Evolutionary conservation across 2,113 vertebrate species (phyloP).

Genomic region (Eclectus roratus): DNA sequence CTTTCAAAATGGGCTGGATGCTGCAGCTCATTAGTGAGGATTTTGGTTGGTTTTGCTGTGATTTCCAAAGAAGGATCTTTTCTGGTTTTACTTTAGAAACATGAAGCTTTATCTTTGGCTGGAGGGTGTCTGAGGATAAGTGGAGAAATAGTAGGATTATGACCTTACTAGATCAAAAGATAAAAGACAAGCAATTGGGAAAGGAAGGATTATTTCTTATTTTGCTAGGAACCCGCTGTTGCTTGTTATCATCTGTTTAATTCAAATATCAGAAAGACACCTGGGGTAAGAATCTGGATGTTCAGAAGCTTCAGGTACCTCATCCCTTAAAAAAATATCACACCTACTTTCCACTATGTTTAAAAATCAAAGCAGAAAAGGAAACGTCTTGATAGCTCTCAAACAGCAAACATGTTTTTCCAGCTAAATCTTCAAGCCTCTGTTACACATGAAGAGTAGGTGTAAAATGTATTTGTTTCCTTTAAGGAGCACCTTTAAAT

Average conservation of each 20-base stretch:
- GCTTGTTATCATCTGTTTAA: conserved; percentile 13
- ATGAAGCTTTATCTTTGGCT: neutral
- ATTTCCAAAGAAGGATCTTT: neutral
- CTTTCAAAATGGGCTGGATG: neutral
- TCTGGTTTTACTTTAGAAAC: neutral
- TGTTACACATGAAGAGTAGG: neutral
- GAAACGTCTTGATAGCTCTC: neutral
- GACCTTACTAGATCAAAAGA: neutral
- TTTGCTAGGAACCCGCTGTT: neutral
- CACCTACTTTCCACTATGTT: neutral
- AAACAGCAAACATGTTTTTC: neutral
- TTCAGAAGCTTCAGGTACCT: neutral
- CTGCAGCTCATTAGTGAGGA: neutral
- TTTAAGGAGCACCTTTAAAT: neutral
- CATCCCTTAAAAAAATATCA: neutral
- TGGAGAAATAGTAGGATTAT: neutral
- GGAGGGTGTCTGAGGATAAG: neutral
- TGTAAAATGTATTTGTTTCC: conserved; percentile 37
- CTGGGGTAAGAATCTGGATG: neutral
- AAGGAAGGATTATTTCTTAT: neutral
- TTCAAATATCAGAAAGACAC: neutral
- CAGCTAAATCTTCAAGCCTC: neutral
- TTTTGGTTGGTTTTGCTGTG: neutral
- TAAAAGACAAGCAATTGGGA: neutral
- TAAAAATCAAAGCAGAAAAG: neutral